Evolutionary conservation across 1,140 invertebrate genomes (phyloP), one percentile per base, ranked within the genome.

Genomic region (Bombus confusus): DNA sequence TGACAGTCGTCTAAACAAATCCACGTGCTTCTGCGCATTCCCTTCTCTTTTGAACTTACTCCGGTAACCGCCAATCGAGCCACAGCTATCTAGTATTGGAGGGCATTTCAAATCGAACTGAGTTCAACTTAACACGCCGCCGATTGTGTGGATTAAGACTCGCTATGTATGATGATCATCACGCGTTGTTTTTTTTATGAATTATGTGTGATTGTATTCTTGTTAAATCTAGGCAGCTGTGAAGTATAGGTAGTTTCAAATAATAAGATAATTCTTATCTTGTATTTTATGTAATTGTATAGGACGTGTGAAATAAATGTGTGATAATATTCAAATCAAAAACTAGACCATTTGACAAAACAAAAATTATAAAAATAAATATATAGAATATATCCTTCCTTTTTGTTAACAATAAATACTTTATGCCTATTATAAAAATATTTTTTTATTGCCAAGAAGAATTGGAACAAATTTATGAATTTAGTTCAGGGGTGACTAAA

Each of bases 1-100:
- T 88, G 80, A 87, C 85, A 88, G 80, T 86, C 81, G 81, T 87
- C 87, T 83, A 88, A 88, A 88, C 87, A 88, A 88, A 88, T 88
- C 86, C 86, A 85, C 88, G 88, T 89, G 83, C 88, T 87, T 88
- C 87, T 89, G 79, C 86, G 86, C 88, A 88, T 74, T 80, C 86
- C 85, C 81, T 71, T 78, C 57, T 34, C 62, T 77, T 37, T 43
- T 41, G 74, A 59, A 64, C 57, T 52, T 57, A 57, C 37, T 73
- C 52, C 80, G 80, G 79, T 82, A 47, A 82, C 72, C 83, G 57
- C 80, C 85, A 76, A 86, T 86, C 73, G 74, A 62, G 77, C n/a
- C 47, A 18, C 75, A 34, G 76, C 43, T 43, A 41, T 72, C 6
- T 13, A n/a, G 25, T 52, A 85, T 71, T 75, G 86, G 82, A 85